Percentiles rank a stretch among this genome's conserved stretches.
Conservation (phyloP, 2,888 invertebrate species). For the Dryocosmus kuriphilus region DNA sequence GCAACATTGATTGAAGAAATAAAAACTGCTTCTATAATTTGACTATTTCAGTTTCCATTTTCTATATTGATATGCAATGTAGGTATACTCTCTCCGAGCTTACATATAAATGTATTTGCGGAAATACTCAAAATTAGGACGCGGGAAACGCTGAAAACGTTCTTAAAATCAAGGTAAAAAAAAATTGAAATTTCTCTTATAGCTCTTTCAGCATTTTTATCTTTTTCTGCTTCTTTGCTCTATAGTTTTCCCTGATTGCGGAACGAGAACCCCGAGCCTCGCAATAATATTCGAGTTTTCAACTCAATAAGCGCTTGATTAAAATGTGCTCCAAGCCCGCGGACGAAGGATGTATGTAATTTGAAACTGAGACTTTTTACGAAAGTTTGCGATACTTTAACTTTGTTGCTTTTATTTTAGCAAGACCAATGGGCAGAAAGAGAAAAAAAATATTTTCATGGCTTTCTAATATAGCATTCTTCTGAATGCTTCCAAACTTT, state of each 20-base stretch:
- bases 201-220: conserved; percentile 19
- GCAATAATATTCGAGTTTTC: conserved; percentile 60
- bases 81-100: neutral
- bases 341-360: conserved; percentile 63
- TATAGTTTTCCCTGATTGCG: conserved; percentile 9
- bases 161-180: conserved; percentile 13
- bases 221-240: neutral
- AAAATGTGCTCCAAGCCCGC: conserved; percentile 61
- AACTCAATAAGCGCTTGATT: conserved; percentile 71
- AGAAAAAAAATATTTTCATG: conserved; percentile 6
- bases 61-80: too few relatives aligned
- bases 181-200: conserved; percentile 15
- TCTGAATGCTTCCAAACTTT: neutral
- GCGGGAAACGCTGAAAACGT: conserved; percentile 10
- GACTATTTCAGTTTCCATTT: too few relatives aligned
- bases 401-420: conserved; percentile 25
- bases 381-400: conserved; percentile 62
- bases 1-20: too few relatives aligned
- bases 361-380: conserved; percentile 67
- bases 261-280: conserved; percentile 22
- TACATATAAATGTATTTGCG: neutral
- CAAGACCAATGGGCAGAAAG: conserved; percentile 4
- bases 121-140: conserved; percentile 1
- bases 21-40: too few relatives aligned
- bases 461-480: neutral